phyloP scores from a whole-genome alignment of 2,888 invertebrate species.

The Agonopterix alstromeriana region DNA sequence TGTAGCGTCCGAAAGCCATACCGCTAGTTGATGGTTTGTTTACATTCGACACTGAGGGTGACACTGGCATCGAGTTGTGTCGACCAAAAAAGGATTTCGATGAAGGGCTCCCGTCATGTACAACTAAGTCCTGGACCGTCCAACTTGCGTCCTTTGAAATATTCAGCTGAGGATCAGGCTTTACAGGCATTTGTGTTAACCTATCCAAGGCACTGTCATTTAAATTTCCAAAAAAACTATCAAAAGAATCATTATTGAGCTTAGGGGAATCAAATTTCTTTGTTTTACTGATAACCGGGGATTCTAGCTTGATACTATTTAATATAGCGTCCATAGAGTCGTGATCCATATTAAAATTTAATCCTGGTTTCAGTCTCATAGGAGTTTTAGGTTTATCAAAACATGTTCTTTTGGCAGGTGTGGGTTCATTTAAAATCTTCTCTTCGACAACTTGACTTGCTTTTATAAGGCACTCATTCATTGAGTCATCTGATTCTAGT shows the following conservation, averaged over 20 bases:
- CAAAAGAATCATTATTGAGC: slow-evolving; percentile 67
- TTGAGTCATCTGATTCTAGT: slow-evolving; percentile 68
- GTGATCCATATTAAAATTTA: slow-evolving; percentile 45
- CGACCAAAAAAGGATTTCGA: slow-evolving; percentile 50
- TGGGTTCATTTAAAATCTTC: slow-evolving; percentile 36
- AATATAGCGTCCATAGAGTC: slow-evolving; percentile 63
- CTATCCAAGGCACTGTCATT: slow-evolving; percentile 65
- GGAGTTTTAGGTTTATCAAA: slow-evolving; percentile 20
- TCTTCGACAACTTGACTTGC: slow-evolving; percentile 70
- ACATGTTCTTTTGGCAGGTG: slow-evolving; percentile 33
- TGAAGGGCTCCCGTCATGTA: slow-evolving; percentile 45
- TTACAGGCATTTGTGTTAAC: slow-evolving; percentile 52
- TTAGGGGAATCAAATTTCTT: slow-evolving; percentile 43
- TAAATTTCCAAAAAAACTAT: slow-evolving; percentile 57
- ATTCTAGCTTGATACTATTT: slow-evolving; percentile 52
- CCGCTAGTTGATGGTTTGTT: slow-evolving; percentile 59
- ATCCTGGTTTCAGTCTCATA: slow-evolving; percentile 16
- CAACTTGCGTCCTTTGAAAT: slow-evolving; percentile 25
- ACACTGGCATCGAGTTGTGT: slow-evolving; percentile 68
- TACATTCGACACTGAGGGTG: slow-evolving; percentile 39
- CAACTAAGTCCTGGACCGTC: slow-evolving; percentile 41
- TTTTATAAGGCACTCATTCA: slow-evolving; percentile 67
- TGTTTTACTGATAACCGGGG: slow-evolving; percentile 37
- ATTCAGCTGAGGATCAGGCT: slow-evolving; percentile 19
- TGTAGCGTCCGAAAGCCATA: slow-evolving; percentile 57